Conservation (phyloP, 1,140 invertebrate species). For the Zeugodacus cucurbitae region DNA sequence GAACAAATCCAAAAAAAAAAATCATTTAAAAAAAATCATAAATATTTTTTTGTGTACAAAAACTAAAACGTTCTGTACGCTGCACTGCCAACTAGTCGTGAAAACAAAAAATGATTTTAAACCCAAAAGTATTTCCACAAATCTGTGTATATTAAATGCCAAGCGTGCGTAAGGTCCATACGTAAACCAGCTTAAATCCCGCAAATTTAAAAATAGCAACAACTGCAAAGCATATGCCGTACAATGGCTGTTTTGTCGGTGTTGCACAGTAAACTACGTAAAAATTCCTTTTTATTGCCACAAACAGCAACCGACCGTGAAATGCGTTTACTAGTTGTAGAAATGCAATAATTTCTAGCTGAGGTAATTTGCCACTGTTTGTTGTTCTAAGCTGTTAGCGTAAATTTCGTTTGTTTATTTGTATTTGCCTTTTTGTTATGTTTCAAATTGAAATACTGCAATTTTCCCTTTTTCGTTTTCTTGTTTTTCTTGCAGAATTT, state of each 20-base stretch:
- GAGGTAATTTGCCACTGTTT: background rate
- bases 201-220: background rate
- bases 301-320: background rate
- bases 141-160: background rate
- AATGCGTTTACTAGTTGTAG: constrained; percentile 6
- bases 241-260: background rate
- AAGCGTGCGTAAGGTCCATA: background rate
- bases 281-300: constrained; percentile 7
- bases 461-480: background rate
- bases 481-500: constrained; percentile 39
- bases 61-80: background rate
- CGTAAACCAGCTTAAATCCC: too few relatives aligned
- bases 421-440: background rate
- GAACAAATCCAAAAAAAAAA: background rate
- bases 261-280: background rate
- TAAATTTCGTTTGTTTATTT: background rate
- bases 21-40: too few relatives aligned
- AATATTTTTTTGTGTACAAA: constrained; percentile 27
- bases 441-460: background rate
- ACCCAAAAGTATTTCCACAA: background rate
- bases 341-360: background rate
- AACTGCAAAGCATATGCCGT: background rate
- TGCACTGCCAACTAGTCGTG: constrained; percentile 16
- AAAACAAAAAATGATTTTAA: constrained; percentile 1
- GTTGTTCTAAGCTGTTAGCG: background rate